A percentile compares a stretch with the other conserved stretches of the same genome.
Conservation (phyloP, 1,140 invertebrate species). For the Lamellibrachia luymesi region DNA sequence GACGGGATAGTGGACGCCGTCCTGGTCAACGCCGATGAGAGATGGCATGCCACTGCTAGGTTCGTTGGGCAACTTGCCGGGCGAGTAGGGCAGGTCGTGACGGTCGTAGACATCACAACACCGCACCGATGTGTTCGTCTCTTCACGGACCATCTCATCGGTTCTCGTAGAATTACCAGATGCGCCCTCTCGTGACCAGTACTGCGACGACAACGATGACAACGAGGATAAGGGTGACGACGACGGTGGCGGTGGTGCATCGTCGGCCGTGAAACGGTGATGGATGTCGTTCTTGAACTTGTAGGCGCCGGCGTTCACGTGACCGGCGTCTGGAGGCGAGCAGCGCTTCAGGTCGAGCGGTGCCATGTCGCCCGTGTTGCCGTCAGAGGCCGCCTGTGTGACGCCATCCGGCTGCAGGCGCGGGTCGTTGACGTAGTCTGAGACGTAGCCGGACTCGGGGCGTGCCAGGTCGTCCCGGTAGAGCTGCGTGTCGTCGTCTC, state of each 20-base stretch:
- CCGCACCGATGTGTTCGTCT: not conserved
- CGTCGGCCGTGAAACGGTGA: slow-evolving; percentile 70
- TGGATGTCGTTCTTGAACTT: slow-evolving; percentile 96
- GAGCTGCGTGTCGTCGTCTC: not conserved
- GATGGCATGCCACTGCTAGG: not conserved
- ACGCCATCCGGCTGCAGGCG: not conserved
- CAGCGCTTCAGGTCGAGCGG: not conserved
- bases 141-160: slow-evolving; percentile 30
- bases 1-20: not conserved
- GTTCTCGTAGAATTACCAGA: slow-evolving; percentile 34
- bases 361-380: not conserved
- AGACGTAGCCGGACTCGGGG: not conserved
- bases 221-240: slow-evolving; percentile 17
- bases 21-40: not conserved
- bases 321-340: not conserved
- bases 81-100: slow-evolving; percentile 20
- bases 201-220: slow-evolving; percentile 10
- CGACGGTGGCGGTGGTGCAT: slow-evolving; percentile 23
- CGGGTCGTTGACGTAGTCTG: not conserved
- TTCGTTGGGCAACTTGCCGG: not conserved
- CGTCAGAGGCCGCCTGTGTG: not conserved
- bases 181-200: slow-evolving; percentile 14
- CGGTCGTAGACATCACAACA: slow-evolving; percentile 16
- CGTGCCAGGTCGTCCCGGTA: not conserved
- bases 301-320: slow-evolving; percentile 61